Conservation (phyloP, 2,113 vertebrate genomes). For the Tichodroma muraria region DNA sequence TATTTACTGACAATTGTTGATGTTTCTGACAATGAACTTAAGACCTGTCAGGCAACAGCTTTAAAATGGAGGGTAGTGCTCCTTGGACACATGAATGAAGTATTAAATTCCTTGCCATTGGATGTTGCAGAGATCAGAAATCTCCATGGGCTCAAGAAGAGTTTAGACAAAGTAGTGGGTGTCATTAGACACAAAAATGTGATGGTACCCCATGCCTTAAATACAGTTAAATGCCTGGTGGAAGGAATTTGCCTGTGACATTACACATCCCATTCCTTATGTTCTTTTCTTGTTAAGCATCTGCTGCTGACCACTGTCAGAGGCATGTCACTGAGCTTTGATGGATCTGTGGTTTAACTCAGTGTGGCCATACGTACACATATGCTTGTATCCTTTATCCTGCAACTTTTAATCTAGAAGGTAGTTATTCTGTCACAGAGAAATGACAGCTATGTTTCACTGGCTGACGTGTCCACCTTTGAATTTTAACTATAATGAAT, state of each 20-base stretch:
- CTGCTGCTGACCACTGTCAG: neutral
- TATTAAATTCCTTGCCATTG: neutral
- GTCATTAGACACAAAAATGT: neutral
- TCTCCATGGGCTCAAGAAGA: neutral
- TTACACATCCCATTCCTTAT: neutral
- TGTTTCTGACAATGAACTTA: neutral
- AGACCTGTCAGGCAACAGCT: neutral
- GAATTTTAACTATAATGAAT: slow-evolving; percentile 57
- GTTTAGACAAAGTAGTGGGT: neutral
- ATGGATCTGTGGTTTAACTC: slow-evolving; percentile 5
- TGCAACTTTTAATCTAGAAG: slow-evolving; percentile 2
- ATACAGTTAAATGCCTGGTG: neutral
- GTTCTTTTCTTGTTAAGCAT: neutral
- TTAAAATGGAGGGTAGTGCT: neutral
- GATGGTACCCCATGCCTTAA: neutral
- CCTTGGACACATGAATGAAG: neutral
- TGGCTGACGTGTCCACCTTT: slow-evolving; percentile 14
- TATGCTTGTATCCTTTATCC: neutral
- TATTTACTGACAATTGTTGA: neutral
- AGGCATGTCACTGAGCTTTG: neutral
- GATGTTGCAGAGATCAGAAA: neutral
- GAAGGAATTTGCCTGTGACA: neutral
- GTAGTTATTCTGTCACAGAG: neutral
- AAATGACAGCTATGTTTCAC: slow-evolving; percentile 8
- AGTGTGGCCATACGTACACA: neutral